A percentile compares a stretch with the other conserved stretches of the same genome.
phyloP scores from a whole-genome alignment of 2,888 invertebrate species.

The Encarsia formosa region DNA sequence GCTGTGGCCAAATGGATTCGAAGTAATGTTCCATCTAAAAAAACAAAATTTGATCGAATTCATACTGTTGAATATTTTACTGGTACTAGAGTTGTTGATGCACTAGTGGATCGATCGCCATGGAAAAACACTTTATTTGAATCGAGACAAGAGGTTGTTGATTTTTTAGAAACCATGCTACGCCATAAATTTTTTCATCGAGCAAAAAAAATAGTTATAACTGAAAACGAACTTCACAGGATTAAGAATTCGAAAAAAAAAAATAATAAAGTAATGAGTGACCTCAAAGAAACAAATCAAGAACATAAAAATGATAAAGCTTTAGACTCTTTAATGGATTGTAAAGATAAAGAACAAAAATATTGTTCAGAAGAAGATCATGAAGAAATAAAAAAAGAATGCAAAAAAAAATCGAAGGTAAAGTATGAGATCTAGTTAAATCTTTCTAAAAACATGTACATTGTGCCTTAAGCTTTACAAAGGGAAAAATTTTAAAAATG shows the following conservation, averaged over 20 bases:
- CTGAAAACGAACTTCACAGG: conserved; percentile 52
- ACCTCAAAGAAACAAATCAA: conserved; percentile 36
- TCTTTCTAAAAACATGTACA: too few relatives aligned
- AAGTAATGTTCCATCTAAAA: conserved; percentile 89
- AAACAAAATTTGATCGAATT: conserved; percentile 85
- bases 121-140: conserved; percentile 81
- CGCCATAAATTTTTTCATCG: conserved; percentile 93
- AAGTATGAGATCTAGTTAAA: conserved; percentile 36
- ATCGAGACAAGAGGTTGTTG: conserved; percentile 73
- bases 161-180: conserved; percentile 79
- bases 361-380: conserved; percentile 55
- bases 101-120: conserved; percentile 77
- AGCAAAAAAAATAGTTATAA: conserved; percentile 71
- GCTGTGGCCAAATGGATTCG: conserved; percentile 91
- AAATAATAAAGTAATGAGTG: conserved; percentile 40
- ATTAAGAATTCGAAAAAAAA: conserved; percentile 53
- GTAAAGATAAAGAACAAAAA: conserved; percentile 53
- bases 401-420: conserved; percentile 51
- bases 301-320: conserved; percentile 52
- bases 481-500: too few relatives aligned
- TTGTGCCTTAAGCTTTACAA: too few relatives aligned
- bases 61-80: conserved; percentile 97
- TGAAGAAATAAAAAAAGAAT: conserved; percentile 57
- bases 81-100: conserved; percentile 89
- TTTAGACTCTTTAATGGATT: conserved; percentile 49